Percentiles rank a stretch among this genome's conserved stretches.
Conservation (phyloP, 37 sponge, comb jelly and placozoan genomes). For the Petrosia ficiformis region DNA sequence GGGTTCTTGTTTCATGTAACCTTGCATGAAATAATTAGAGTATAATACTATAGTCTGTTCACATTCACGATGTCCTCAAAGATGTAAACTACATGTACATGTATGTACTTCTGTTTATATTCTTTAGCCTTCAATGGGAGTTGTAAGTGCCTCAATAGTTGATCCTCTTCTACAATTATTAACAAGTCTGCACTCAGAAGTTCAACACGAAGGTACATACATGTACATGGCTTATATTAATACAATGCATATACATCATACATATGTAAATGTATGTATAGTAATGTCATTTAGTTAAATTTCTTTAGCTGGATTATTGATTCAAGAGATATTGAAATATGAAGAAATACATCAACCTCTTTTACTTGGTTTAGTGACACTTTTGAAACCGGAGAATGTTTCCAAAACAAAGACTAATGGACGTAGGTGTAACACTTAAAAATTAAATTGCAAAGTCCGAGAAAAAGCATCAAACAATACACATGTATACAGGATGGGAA, state of each 20-base stretch:
- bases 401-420: not conserved
- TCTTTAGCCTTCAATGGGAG: conserved; percentile 74
- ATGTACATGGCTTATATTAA: not conserved
- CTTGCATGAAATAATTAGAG: no score
- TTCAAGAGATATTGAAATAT: conserved; percentile 64
- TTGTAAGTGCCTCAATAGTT: conserved; percentile 77
- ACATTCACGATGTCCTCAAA: not conserved
- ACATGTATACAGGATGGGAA: no score
- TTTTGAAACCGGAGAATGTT: conserved; percentile 62
- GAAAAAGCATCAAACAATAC: no score
- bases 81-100: not conserved
- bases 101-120: no score
- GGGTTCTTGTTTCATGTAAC: no score
- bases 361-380: conserved; percentile 69
- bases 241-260: not conserved
- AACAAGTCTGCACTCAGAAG: conserved; percentile 75
- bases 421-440: not conserved
- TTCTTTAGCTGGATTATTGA: conserved; percentile 52
- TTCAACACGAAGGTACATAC: conserved; percentile 89
- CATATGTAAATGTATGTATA: not conserved
- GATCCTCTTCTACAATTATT: conserved; percentile 85
- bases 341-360: conserved; percentile 83
- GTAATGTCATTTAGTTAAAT: not conserved
- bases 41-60: not conserved
- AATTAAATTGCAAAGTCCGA: conserved; percentile 14